A percentile compares a stretch with the other conserved stretches of the same genome.
Conservation (phyloP, 1,140 invertebrate genomes). For the Drosophila watanabei region DNA sequence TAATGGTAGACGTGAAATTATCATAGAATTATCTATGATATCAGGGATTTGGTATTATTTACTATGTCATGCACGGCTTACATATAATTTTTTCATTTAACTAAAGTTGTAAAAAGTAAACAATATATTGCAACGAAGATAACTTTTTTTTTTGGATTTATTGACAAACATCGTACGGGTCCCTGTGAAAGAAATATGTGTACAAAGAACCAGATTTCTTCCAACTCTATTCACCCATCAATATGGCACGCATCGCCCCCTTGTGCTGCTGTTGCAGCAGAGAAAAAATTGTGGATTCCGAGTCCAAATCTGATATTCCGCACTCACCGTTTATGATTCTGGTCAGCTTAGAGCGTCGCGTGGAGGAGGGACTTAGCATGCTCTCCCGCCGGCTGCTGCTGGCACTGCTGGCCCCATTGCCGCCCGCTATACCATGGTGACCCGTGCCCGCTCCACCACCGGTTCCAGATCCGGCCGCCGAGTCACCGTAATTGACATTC, state of each 20-base stretch:
- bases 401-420: constrained; percentile 61
- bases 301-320: constrained; percentile 17
- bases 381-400: constrained; percentile 86
- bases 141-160: too few relatives aligned
- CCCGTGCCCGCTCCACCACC: constrained; percentile 15
- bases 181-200: background rate
- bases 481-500: constrained; percentile 83
- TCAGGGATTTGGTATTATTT: too few relatives aligned
- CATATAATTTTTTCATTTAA: too few relatives aligned
- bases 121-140: too few relatives aligned
- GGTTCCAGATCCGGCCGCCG: constrained; percentile 53
- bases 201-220: background rate
- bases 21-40: too few relatives aligned
- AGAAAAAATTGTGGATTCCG: constrained; percentile 37
- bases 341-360: constrained; percentile 90
- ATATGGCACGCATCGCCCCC: constrained; percentile 59
- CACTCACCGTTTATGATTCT: constrained; percentile 90
- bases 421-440: constrained; percentile 60
- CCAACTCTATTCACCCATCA: constrained; percentile 19
- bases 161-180: too few relatives aligned
- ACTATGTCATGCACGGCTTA: too few relatives aligned
- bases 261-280: constrained; percentile 38
- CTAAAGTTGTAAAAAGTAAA: too few relatives aligned
- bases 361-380: constrained; percentile 90
- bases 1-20: too few relatives aligned